Percentiles rank a stretch among this genome's conserved stretches.
Conservation (phyloP, 1,140 invertebrate species). For the Radopholus similis region DNA sequence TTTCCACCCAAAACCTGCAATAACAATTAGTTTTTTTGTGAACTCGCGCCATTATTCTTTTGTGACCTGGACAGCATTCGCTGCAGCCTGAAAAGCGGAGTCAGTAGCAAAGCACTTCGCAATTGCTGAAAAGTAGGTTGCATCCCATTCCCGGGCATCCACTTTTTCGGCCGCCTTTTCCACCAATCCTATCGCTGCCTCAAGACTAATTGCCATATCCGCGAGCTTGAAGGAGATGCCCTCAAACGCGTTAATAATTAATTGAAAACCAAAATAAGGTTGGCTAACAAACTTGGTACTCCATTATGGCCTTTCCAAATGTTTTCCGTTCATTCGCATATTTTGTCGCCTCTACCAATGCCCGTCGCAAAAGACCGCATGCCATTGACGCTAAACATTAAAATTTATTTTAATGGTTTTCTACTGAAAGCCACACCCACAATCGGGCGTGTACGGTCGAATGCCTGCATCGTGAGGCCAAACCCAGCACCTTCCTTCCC, state of each 20-base stretch:
- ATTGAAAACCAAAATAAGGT: background rate
- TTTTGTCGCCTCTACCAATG: conserved; percentile 84
- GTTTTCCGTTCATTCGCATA: conserved; percentile 88
- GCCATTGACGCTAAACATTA: conserved; percentile 79
- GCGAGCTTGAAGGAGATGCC: conserved; percentile 88
- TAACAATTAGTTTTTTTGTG: background rate
- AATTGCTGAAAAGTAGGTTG: conserved; percentile 69
- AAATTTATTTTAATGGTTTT: background rate
- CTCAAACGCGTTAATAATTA: conserved; percentile 63
- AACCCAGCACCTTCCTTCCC: conserved; percentile 40
- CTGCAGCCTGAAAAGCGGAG: conserved; percentile 87
- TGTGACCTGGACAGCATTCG: conserved; percentile 77
- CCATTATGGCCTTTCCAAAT: conserved; percentile 78
- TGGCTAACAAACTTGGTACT: conserved; percentile 42
- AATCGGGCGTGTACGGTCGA: conserved; percentile 30
- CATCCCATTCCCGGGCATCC: conserved; percentile 75
- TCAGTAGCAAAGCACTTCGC: conserved; percentile 87
- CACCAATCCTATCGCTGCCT: conserved; percentile 78
- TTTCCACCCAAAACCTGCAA: conserved; percentile 73
- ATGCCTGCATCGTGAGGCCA: conserved; percentile 33
- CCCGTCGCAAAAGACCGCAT: conserved; percentile 79
- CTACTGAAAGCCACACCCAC: background rate
- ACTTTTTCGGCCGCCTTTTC: conserved; percentile 81
- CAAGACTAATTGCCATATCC: conserved; percentile 85
- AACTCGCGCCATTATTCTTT: background rate